Conservation (phyloP, 2,797 vertebrate species). For the Dromococcyx pavoninus region DNA sequence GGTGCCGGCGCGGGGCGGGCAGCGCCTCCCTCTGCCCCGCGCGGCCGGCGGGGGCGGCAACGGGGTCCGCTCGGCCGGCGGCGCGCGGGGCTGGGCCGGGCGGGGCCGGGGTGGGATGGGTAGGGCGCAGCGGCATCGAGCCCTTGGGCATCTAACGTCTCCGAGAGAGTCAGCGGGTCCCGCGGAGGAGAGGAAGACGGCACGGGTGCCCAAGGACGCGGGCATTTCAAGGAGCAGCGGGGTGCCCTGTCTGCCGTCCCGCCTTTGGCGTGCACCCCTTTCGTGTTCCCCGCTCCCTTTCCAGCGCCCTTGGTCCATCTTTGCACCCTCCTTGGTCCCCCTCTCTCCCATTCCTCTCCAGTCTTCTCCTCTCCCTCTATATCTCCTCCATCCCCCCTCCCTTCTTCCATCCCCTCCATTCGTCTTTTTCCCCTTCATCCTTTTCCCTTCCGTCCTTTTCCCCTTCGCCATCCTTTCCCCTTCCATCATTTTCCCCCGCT, state of each 20-base stretch:
- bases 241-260: neutral
- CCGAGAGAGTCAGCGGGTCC: constrained; percentile 72
- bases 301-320: neutral
- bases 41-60: neutral
- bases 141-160: constrained; percentile 72
- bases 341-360: neutral
- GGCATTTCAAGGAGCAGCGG: constrained; percentile 56
- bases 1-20: neutral
- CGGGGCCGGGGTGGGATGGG: neutral
- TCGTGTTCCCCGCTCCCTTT: neutral
- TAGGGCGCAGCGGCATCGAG: neutral
- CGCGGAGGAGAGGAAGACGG: neutral
- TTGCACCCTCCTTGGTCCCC: neutral
- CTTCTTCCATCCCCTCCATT: neutral
- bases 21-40: neutral
- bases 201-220: neutral
- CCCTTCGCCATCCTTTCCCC: too few species aligned
- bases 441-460: too few species aligned
- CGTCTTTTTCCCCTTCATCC: neutral
- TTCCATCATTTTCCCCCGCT: too few species aligned
- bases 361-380: neutral
- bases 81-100: neutral
- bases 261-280: neutral
- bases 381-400: too few species aligned
- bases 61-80: neutral